These are phyloP conservation scores for Cotesia chilonis DNA, from an alignment of 1,140 invertebrate species.

Conservation along the genomic window DNA sequence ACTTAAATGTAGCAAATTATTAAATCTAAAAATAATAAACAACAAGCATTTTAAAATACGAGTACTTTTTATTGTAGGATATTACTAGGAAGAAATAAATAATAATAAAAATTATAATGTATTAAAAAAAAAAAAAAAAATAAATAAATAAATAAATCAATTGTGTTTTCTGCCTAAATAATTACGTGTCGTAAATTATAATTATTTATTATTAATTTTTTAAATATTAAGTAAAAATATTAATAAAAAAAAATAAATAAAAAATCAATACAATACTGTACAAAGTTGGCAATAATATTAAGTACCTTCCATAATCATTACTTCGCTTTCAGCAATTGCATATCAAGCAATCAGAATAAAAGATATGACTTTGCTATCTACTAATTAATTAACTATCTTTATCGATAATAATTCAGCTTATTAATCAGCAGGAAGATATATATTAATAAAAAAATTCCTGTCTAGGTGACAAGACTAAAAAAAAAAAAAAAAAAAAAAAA, in stretches of 20 bases:
- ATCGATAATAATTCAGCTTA: not conserved
- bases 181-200: slow-evolving; percentile 42
- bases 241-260: slow-evolving; percentile 19
- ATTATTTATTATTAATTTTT: not conserved
- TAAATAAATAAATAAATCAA: slow-evolving; percentile 60
- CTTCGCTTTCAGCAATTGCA: slow-evolving; percentile 32
- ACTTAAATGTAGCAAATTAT: slow-evolving; percentile 47
- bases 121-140: slow-evolving; percentile 57
- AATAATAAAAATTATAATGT: slow-evolving; percentile 58
- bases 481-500: no score
- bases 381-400: not conserved
- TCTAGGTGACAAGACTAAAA: no score
- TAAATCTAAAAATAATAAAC: slow-evolving; percentile 37
- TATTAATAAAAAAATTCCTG: no score
- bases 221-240: not conserved
- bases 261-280: slow-evolving; percentile 50
- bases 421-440: no score
- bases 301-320: slow-evolving; percentile 54
- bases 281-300: slow-evolving; percentile 64
- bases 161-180: slow-evolving; percentile 64
- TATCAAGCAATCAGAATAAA: slow-evolving; percentile 16
- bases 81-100: slow-evolving; percentile 58
- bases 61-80: slow-evolving; percentile 66
- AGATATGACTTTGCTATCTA: not conserved
- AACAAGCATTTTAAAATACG: slow-evolving; percentile 46